Conservation (phyloP, 30 jellyfish, hydroid and myxozoan species). For the Haliclystus octoradiatus region DNA sequence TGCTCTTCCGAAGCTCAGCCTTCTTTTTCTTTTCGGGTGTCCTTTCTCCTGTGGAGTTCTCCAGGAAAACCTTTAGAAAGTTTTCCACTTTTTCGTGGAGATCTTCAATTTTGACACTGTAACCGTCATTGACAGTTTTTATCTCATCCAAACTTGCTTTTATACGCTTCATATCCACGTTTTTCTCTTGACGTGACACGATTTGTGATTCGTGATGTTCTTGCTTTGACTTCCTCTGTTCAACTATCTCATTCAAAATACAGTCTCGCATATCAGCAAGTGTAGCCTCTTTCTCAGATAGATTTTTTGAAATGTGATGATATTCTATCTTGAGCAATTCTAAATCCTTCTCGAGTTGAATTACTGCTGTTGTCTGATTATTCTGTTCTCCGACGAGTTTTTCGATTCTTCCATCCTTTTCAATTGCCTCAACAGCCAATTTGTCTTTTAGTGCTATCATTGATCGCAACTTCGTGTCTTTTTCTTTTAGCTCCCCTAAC, state of each 20-base stretch:
- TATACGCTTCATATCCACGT: neutral
- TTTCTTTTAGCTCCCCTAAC: neutral
- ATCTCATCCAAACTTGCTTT: neutral
- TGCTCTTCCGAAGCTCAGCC: constrained; percentile 12
- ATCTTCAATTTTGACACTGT: neutral
- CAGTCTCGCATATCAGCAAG: neutral
- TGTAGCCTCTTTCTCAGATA: neutral
- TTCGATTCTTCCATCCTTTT: neutral
- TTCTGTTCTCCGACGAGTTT: neutral
- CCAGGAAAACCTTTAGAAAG: neutral
- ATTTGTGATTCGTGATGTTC: neutral
- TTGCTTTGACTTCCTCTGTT: neutral
- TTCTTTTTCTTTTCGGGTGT: constrained; percentile 1
- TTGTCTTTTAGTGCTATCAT: neutral
- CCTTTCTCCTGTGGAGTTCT: too few relatives aligned
- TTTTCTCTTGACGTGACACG: too few relatives aligned
- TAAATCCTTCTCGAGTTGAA: neutral
- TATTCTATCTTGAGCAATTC: neutral
- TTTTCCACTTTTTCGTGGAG: neutral
- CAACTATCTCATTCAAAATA: neutral
- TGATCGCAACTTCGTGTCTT: neutral
- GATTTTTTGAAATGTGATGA: neutral
- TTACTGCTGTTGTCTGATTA: neutral
- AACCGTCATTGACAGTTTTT: neutral
- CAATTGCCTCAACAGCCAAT: neutral